Conservation (phyloP, 2,888 invertebrate genomes). For the Papilio elwesi region DNA sequence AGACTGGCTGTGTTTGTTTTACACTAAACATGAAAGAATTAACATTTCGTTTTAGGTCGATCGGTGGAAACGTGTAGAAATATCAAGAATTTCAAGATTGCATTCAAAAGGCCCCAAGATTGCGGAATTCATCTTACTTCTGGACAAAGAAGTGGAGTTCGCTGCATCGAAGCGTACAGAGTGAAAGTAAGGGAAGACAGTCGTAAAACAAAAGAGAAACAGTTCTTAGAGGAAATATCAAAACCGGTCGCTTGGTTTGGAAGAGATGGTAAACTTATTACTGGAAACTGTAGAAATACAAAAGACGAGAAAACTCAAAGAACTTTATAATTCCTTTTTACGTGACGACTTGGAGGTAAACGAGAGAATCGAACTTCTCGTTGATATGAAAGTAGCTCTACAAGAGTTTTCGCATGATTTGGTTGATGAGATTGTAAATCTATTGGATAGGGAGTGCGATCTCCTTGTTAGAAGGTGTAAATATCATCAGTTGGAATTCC, state of each 20-base stretch:
- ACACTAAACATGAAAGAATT: background rate
- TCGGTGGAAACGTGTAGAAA: slow-evolving; percentile 87
- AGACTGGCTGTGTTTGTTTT: no score
- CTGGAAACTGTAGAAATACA: slow-evolving; percentile 93
- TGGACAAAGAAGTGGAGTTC: slow-evolving; percentile 90
- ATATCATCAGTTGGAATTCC: slow-evolving; percentile 83
- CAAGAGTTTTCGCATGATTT: slow-evolving; percentile 83
- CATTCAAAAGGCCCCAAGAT: slow-evolving; percentile 88
- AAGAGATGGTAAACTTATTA: slow-evolving; percentile 87
- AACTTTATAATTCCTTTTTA: slow-evolving; percentile 88
- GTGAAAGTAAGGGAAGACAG: slow-evolving; percentile 85
- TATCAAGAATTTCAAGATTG: slow-evolving; percentile 85
- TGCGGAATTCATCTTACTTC: slow-evolving; percentile 87
- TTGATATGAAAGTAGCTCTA: slow-evolving; percentile 88
- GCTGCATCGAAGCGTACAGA: slow-evolving; percentile 88
- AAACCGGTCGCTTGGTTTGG: slow-evolving; percentile 91
- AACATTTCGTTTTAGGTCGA: slow-evolving; percentile 76
- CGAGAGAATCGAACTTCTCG: slow-evolving; percentile 88
- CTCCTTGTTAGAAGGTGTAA: slow-evolving; percentile 86
- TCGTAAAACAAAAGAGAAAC: slow-evolving; percentile 84
- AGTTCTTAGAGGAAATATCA: slow-evolving; percentile 87
- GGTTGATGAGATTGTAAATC: slow-evolving; percentile 83
- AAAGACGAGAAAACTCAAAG: slow-evolving; percentile 89
- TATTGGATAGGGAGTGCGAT: slow-evolving; percentile 89
- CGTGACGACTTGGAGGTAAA: slow-evolving; percentile 84